Base-by-base conservation (phyloP, 2,888 invertebrate genomes). In the Athetis lepigone region DNA sequence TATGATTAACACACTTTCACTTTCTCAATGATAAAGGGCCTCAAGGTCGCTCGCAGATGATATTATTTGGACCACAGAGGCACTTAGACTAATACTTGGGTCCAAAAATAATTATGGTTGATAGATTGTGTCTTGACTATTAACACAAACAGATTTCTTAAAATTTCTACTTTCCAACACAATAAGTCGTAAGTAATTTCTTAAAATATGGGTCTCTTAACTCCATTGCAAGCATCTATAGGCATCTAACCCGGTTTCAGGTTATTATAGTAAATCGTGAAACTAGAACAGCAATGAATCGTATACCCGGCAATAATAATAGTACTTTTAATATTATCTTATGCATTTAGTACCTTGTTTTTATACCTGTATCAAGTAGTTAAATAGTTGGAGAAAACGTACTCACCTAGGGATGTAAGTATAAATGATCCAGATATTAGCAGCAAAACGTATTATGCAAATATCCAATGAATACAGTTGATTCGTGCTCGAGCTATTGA, bases 11-110 rank as follows among this genome's bases (percentile, higher is more conserved):
- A 80, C 69, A 85, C 92, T 93, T 93, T 93, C 92, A 92, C 93
- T 93, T 89, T 91, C 85, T 79, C 81, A 68, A 77, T 86, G 85
- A 89, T 88, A 90, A 91, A 92, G 90, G 91, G 90, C 86, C 75
- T 82, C 89, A 90, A 91, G 92, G 90, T 88, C 88, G 84, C 76
- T 57, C 65, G 66, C 71, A 69, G 70, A 75, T 81, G 80, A 62
- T 85, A 86, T 87, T 85, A 86, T 87, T 87, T 81, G 72, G 81
- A 80, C 75, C 79, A 83, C 61, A 75, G 62, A 18, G 1, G 2
- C 11, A 45, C 45, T 33, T 33, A 42, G 29, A 75, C 33, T 27
- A 71, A 57, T 56, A 65, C 63, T 66, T 57, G 37, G 16, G 57
- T 64, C 63, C 61, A 16, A 77, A 7, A 64, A 61, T 65, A 68